Evolutionary conservation across 2,888 invertebrate species (phyloP), one percentile per base, ranked within the genome.

Genomic region (Ditula angustiorana): DNA sequence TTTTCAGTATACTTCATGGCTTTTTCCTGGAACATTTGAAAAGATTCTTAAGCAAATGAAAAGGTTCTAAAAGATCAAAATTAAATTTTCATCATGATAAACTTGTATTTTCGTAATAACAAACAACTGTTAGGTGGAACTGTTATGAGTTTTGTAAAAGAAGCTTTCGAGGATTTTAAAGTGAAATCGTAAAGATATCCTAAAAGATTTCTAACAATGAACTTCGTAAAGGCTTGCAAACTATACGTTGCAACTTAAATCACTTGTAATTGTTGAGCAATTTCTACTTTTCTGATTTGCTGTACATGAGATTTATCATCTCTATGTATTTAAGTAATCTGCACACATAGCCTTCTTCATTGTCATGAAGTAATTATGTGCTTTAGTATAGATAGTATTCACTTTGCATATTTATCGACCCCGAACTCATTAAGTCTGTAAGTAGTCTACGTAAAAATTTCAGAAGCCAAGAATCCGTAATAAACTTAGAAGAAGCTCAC

Each of bases 1-100:
- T 92, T 92, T 69, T 92, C 92, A 5, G 92, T 88, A 66, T 87
- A 87, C 70, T 85, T 90, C 90, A 92, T 85, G 23, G 92, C 91
- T 71, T 92, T 92, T 81, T 92, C 92, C 92, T 92, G 87, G 24
- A 71, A 81, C 5, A 75, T 41, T 63, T n/a, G 58, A 44, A 23
- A 8, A 35, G 0, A 23, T 8, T 0, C 2, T 23, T 53, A 35
- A 24, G 7, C 16, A 21, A 19, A 16, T 41, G 0, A 0, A 21
- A 19, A 16, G n/a, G n/a, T n/a, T n/a, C n/a, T n/a, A n/a, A n/a
- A n/a, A n/a, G n/a, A n/a, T n/a, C n/a, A n/a, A n/a, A n/a, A n/a
- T n/a, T n/a, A n/a, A n/a, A n/a, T n/a, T n/a, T n/a, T n/a, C n/a
- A n/a, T n/a, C n/a, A n/a, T n/a, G n/a, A n/a, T n/a, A n/a, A n/a